A percentile compares a stretch with the other conserved stretches of the same genome.
Conservation (phyloP, 2,888 invertebrate species). For the Vesta saturnalis region DNA sequence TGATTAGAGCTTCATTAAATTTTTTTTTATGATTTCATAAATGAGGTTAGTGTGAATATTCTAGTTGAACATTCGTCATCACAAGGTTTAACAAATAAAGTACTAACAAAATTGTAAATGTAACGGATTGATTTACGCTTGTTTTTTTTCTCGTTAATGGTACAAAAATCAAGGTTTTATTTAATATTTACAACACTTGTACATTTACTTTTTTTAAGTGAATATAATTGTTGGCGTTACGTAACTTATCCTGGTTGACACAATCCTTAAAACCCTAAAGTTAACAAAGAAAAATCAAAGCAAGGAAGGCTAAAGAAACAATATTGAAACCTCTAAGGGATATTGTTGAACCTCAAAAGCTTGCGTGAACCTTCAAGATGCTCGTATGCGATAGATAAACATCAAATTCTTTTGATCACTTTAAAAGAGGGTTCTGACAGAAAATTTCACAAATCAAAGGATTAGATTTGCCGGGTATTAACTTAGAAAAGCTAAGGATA, state of each 20-base stretch:
- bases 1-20: too few species aligned
- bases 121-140: slow-evolving; percentile 1
- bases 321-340: slow-evolving; percentile 13
- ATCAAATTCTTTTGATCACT: slow-evolving; percentile 20
- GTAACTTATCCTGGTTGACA: too few species aligned
- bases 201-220: too few species aligned
- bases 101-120: too few species aligned
- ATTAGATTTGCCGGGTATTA: neutral
- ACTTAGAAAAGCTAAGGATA: neutral
- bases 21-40: too few species aligned
- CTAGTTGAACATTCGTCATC: too few species aligned
- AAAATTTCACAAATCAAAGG: slow-evolving; percentile 22
- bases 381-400: slow-evolving; percentile 16
- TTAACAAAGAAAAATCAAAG: slow-evolving; percentile 19
- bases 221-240: too few species aligned
- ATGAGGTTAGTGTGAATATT: too few species aligned
- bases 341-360: slow-evolving; percentile 23
- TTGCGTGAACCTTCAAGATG: slow-evolving; percentile 11
- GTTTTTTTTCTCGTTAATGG: neutral
- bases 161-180: neutral
- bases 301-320: slow-evolving; percentile 4
- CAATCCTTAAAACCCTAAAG: too few species aligned
- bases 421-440: slow-evolving; percentile 13
- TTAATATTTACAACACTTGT: too few species aligned
- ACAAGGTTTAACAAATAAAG: too few species aligned